Conservation (phyloP, 2,113 vertebrate genomes). For the Herpetotheres cachinnans region DNA sequence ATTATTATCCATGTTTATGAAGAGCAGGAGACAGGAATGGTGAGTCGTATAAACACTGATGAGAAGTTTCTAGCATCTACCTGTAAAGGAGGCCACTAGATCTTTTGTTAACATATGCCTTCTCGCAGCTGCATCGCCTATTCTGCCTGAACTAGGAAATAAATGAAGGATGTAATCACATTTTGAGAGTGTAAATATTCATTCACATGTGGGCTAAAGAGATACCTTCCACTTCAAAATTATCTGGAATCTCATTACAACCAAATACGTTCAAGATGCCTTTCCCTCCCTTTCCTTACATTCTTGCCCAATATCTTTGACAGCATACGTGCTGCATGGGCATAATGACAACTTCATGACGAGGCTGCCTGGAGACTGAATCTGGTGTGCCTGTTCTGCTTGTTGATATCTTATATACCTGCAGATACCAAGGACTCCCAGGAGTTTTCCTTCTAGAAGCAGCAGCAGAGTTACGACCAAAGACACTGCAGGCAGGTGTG, state of each 20-base stretch:
- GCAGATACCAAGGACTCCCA: neutral
- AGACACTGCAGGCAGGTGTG: neutral
- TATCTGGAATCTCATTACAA: neutral
- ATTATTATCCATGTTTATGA: constrained; percentile 29
- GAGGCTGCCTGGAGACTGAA: neutral
- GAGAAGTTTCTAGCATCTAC: neutral
- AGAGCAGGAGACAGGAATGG: neutral
- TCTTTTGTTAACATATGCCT: neutral
- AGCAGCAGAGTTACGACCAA: neutral
- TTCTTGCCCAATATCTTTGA: neutral
- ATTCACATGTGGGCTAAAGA: neutral
- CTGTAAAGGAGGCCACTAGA: neutral
- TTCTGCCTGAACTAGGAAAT: neutral
- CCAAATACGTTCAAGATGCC: neutral
- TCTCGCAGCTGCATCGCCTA: neutral
- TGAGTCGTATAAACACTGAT: neutral
- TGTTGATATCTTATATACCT: neutral
- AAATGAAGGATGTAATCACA: neutral
- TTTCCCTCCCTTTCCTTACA: neutral
- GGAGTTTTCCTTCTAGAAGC: neutral
- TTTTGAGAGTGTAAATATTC: neutral
- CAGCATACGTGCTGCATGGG: neutral
- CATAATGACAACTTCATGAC: neutral
- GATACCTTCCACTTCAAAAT: neutral
- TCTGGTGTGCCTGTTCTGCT: neutral